These are phyloP conservation scores for Petrocephalus zakoni DNA, from an alignment of 2,113 vertebrate genomes.

Conservation along the genomic window DNA sequence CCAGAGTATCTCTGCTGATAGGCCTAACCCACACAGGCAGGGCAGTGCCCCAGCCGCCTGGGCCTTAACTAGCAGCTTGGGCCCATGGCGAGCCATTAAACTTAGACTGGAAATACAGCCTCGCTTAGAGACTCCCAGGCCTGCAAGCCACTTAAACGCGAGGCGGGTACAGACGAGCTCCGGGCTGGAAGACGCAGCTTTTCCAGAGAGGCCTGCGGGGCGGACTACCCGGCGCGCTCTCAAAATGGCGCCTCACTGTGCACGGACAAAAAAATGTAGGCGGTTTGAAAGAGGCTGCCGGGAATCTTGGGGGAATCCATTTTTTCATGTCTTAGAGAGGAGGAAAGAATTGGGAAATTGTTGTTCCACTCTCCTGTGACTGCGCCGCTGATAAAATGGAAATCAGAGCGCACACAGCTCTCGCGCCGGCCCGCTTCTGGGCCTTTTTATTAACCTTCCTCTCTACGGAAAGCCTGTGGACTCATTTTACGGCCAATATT, in stretches of 20 bases:
- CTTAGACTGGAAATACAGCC: background rate
- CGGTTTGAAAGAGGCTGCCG: background rate
- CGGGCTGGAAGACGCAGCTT: too few relatives aligned
- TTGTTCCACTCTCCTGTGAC: conserved; percentile 2
- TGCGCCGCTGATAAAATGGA: conserved; percentile 6
- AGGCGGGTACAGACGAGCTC: background rate
- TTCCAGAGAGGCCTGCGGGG: background rate
- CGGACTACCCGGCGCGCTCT: background rate
- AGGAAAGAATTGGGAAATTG: background rate
- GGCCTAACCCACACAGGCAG: background rate
- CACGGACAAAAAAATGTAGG: background rate
- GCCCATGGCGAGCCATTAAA: background rate
- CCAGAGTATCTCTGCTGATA: background rate
- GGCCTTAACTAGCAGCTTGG: background rate
- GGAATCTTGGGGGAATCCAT: background rate
- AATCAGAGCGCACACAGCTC: background rate
- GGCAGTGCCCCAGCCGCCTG: background rate
- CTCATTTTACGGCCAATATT: background rate
- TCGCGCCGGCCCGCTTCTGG: background rate
- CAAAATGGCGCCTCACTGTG: background rate
- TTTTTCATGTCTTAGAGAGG: background rate
- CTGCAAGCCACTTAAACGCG: background rate
- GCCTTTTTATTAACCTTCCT: background rate
- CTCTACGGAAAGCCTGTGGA: background rate
- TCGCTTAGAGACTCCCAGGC: background rate